Evolutionary conservation across 2,113 vertebrate genomes (phyloP).

Genomic region (Semnopithecus entellus): DNA sequence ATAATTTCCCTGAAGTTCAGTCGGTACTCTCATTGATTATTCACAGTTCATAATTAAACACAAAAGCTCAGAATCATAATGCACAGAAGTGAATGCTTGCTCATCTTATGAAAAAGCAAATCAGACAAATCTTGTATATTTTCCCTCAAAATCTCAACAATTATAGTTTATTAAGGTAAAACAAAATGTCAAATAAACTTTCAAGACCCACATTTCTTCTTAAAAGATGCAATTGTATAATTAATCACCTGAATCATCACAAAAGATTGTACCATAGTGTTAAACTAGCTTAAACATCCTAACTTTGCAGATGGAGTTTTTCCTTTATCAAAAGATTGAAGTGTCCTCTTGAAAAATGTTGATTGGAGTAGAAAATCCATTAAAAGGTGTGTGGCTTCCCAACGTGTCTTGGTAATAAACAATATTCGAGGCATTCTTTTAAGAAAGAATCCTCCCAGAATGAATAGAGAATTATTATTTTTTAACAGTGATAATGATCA

Average conservation of each 20-base stretch:
- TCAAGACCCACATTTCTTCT: background rate
- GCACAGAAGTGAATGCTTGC: background rate
- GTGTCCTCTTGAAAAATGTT: background rate
- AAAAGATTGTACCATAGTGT: background rate
- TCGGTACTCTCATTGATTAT: background rate
- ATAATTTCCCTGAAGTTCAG: background rate
- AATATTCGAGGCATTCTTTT: background rate
- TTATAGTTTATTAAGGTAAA: background rate
- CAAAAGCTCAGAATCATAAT: background rate
- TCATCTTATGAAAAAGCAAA: background rate
- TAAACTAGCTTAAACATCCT: background rate
- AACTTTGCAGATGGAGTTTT: background rate
- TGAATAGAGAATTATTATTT: background rate
- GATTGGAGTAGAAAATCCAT: background rate
- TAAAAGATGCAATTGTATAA: background rate
- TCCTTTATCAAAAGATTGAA: background rate
- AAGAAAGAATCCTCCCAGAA: background rate
- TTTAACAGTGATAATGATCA: background rate
- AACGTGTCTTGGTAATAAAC: background rate
- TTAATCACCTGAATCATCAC: background rate
- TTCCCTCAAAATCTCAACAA: background rate
- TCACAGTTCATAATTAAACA: background rate
- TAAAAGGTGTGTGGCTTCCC: background rate
- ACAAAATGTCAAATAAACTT: slow-evolving; percentile 25
- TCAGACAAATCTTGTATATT: background rate